Evolutionary conservation across 2,888 invertebrate species (phyloP).

Genomic region (Lordiphosa andalusiaca): DNA sequence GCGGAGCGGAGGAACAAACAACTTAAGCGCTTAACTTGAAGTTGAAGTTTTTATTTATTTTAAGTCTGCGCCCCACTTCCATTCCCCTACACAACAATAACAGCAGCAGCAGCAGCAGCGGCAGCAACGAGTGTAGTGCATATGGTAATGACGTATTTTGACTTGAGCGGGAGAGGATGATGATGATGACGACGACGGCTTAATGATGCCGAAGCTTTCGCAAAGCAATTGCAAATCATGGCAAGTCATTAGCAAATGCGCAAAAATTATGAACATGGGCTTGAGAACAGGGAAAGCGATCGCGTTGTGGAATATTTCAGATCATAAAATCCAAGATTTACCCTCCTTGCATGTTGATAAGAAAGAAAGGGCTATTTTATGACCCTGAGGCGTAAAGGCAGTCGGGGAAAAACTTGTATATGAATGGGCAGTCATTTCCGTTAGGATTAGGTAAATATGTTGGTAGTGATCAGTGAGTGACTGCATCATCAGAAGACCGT

Average conservation of each 20-base stretch:
- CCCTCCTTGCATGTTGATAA: too few species aligned
- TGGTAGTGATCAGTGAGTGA: too few species aligned
- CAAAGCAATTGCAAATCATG: slow-evolving; percentile 37
- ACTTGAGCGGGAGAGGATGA: slow-evolving; percentile 10
- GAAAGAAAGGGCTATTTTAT: too few species aligned
- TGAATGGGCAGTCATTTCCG: too few species aligned
- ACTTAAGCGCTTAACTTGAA: slow-evolving; percentile 61
- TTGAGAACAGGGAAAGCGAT: not conserved
- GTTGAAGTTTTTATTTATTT: slow-evolving; percentile 71
- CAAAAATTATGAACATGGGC: slow-evolving; percentile 7
- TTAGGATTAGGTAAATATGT: too few species aligned
- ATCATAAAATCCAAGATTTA: too few species aligned
- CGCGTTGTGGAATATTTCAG: too few species aligned
- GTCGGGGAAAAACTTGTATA: too few species aligned
- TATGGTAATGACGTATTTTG: slow-evolving; percentile 34
- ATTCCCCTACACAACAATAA: not conserved
- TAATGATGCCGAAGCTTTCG: slow-evolving; percentile 52
- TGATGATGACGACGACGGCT: slow-evolving; percentile 39
- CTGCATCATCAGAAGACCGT: too few species aligned
- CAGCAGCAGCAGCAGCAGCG: not conserved
- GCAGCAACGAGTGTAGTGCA: slow-evolving; percentile 16
- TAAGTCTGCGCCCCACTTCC: slow-evolving; percentile 43
- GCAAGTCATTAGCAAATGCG: slow-evolving; percentile 33
- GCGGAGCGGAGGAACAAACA: slow-evolving; percentile 67
- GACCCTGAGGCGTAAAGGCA: too few species aligned